Evolutionary conservation across 1,140 invertebrate species (phyloP), one percentile per base, ranked within the genome.

Genomic region (Eulimnadia texana): DNA sequence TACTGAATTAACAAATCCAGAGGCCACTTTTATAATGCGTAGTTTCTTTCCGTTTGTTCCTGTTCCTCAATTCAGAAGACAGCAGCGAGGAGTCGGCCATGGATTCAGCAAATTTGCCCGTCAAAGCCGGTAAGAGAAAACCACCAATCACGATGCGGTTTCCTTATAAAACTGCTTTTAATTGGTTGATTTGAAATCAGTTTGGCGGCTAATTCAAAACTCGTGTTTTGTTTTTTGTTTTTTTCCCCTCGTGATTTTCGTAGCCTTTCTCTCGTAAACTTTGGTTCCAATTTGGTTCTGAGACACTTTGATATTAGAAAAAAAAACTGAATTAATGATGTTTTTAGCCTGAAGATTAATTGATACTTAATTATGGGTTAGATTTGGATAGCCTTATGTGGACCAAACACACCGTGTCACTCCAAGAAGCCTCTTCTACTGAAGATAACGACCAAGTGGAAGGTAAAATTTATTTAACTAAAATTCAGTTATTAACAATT

Each of bases 41-140:
- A 86, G 83, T 85, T 77, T 83, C 80, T 81, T 82, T 84, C 79
- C 82, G 79, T 80, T 81, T 85, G 78, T 85, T 86, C 80, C 81
- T 84, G 79, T 84, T 79, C 77, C 80, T 86, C 77, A 83, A 83
- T 75, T 79, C 82, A 84, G 82, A 81, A 72, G 82, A 79, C 70
- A 71, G 74, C 69, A 66, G 73, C 71, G 70, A 76, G 76, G 70
- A 58, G 16, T 33, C 53, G 49, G 71, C 73, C 61, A 73, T 73
- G 68, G 71, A 72, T 60, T 74, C 78, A 68, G 77, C 67, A 68
- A 72, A 69, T 54, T 65, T 69, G 66, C 67, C 66, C 55, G 70
- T 68, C 60, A 23, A 51, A 61, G 28, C 60, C 51, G 50, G 50
- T 61, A 52, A n/a, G n/a, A n/a, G n/a, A n/a, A n/a, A n/a, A n/a